Evolutionary conservation across 2,888 invertebrate species (phyloP).

Genomic region (Agriopis leucophaearia): DNA sequence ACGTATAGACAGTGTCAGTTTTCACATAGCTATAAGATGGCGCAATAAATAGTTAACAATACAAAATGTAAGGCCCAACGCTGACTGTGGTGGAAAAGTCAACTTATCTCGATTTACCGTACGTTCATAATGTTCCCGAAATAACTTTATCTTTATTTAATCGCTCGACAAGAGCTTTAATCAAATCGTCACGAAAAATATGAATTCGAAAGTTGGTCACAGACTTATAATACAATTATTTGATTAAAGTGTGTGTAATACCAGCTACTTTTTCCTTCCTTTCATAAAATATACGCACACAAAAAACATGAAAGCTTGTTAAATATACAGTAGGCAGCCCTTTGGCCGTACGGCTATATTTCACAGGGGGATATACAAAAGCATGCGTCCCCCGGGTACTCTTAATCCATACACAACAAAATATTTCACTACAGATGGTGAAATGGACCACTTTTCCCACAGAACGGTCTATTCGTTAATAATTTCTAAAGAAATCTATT

Average conservation of each 20-base stretch:
- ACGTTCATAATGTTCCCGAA: too few relatives aligned
- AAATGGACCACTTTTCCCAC: constrained; percentile 41
- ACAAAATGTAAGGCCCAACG: too few relatives aligned
- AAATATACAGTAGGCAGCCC: constrained; percentile 35
- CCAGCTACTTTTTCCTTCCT: constrained; percentile 1
- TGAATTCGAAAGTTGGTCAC: too few relatives aligned
- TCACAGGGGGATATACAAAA: constrained; percentile 49
- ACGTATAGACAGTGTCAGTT: too few relatives aligned
- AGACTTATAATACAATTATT: too few relatives aligned
- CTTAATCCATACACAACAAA: constrained; percentile 46
- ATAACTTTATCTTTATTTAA: too few relatives aligned
- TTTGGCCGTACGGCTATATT: constrained; percentile 43
- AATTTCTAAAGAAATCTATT: constrained; percentile 36
- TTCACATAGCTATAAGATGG: too few relatives aligned
- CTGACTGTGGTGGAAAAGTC: too few relatives aligned
- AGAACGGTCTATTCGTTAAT: constrained; percentile 33
- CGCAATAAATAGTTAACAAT: too few relatives aligned
- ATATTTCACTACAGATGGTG: constrained; percentile 45
- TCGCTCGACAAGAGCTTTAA: too few relatives aligned
- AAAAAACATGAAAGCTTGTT: constrained; percentile 30
- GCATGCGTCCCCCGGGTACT: constrained; percentile 47
- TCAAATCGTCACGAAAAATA: too few relatives aligned
- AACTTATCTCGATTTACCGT: too few relatives aligned
- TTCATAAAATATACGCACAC: constrained; percentile 10
- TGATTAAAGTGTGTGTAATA: neutral